Evolutionary conservation across 2,797 vertebrate species (phyloP).

Genomic region (Microhierax caerulescens): DNA sequence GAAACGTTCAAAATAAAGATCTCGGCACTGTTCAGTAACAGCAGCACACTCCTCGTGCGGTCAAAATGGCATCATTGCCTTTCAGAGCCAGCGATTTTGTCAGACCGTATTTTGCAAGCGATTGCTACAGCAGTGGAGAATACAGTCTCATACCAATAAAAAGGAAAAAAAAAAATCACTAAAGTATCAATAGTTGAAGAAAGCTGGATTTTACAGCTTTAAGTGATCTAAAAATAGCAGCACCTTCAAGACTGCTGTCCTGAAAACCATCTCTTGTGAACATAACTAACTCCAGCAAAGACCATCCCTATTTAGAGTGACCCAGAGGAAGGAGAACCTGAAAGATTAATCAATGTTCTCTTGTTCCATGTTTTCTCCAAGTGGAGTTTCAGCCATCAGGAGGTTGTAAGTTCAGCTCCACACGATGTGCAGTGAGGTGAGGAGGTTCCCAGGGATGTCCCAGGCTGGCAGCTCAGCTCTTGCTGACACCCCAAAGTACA

Average conservation of each 20-base stretch:
- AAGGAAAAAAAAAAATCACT: background rate
- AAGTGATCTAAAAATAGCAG: background rate
- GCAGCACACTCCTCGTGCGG: background rate
- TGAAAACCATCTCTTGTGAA: accelerated
- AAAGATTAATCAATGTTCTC: background rate
- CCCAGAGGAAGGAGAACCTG: accelerated
- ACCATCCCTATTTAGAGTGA: accelerated
- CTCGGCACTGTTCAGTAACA: background rate
- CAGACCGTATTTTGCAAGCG: background rate
- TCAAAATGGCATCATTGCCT: background rate
- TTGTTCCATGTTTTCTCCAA: background rate
- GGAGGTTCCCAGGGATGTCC: background rate
- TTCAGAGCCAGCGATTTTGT: background rate
- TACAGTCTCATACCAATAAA: background rate
- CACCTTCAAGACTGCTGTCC: background rate
- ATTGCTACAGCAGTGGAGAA: background rate
- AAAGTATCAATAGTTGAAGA: background rate
- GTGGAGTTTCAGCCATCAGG: background rate
- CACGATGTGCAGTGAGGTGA: accelerated
- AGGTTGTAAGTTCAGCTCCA: too few species aligned
- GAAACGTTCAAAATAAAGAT: background rate
- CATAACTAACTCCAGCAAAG: background rate
- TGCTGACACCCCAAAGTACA: too few species aligned
- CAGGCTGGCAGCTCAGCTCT: accelerated
- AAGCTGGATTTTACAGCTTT: background rate